Conservation (phyloP, 1,140 invertebrate genomes). For the Pseudoatta argentina region DNA sequence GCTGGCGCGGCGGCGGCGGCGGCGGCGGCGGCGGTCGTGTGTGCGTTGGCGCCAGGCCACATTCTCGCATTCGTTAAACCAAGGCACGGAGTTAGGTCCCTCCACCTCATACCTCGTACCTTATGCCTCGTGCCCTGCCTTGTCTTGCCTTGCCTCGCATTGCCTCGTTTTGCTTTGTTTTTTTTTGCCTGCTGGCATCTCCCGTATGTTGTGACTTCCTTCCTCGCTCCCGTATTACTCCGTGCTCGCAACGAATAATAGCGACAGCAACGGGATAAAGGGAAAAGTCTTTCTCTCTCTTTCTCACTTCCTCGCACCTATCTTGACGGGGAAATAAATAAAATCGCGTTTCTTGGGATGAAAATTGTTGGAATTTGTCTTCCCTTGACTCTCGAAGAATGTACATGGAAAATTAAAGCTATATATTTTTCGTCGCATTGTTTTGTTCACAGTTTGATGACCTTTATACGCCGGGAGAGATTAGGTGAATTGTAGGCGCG, state of each 20-base stretch:
- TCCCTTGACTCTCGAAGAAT: background rate
- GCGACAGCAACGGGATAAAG: slow-evolving; percentile 46
- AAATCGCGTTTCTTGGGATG: background rate
- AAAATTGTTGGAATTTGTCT: background rate
- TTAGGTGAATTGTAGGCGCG: slow-evolving; percentile 49
- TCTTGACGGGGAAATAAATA: background rate
- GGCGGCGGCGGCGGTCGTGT: slow-evolving; percentile 51
- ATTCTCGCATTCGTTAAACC: slow-evolving; percentile 84
- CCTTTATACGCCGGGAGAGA: slow-evolving; percentile 41
- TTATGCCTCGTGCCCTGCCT: slow-evolving; percentile 68
- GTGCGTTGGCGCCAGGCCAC: slow-evolving; percentile 84
- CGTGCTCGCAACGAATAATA: slow-evolving; percentile 67
- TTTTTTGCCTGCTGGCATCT: slow-evolving; percentile 9
- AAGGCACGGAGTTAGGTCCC: slow-evolving; percentile 70
- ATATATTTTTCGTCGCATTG: slow-evolving; percentile 6
- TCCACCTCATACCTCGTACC: slow-evolving; percentile 60
- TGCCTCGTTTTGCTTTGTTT: background rate
- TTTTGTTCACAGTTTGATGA: slow-evolving; percentile 52
- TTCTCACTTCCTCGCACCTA: background rate
- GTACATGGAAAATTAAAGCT: background rate
- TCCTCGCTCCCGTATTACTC: slow-evolving; percentile 33
- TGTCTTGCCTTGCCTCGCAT: slow-evolving; percentile 59
- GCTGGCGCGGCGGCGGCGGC: slow-evolving; percentile 51
- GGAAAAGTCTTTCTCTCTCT: background rate
- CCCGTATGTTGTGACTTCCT: background rate